phyloP scores from a whole-genome alignment of 2,797 vertebrate genomes.

The Apodemus agrarius region DNA sequence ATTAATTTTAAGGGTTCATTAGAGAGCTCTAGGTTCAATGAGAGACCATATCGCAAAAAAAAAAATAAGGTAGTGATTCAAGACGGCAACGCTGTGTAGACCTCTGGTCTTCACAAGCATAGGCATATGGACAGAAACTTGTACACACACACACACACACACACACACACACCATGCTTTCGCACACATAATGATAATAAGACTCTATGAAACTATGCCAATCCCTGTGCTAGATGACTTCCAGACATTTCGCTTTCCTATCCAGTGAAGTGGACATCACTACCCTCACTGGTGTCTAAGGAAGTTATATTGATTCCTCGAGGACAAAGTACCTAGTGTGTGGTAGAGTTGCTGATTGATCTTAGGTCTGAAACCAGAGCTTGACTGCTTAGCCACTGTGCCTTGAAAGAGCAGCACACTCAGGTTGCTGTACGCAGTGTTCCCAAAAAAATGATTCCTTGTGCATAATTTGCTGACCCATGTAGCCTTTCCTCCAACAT shows the following conservation, averaged over 20 bases:
- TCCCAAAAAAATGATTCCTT: background rate
- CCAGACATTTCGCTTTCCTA: background rate
- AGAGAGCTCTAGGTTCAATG: background rate
- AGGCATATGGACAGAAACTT: background rate
- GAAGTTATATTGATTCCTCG: background rate
- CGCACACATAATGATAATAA: background rate
- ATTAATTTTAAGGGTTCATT: slow-evolving; percentile 7
- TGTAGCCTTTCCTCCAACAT: background rate
- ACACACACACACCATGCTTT: background rate
- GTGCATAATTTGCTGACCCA: background rate
- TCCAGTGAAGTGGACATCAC: too few relatives aligned
- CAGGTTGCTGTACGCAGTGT: rapidly evolving
- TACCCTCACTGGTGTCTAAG: background rate
- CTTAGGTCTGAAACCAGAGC: background rate
- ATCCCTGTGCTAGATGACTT: background rate
- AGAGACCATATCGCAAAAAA: background rate
- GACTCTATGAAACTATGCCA: background rate
- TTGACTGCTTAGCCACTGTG: background rate
- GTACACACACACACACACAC: background rate
- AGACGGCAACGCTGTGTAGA: background rate
- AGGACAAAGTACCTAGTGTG: background rate
- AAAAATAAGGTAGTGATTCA: background rate
- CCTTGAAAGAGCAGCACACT: background rate
- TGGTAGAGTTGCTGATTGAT: background rate
- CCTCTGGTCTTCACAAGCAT: background rate